A percentile compares a stretch with the other conserved stretches of the same genome.
Evolutionary conservation across 2,888 invertebrate genomes (phyloP).

Genomic region (Sussaba pulchella): DNA sequence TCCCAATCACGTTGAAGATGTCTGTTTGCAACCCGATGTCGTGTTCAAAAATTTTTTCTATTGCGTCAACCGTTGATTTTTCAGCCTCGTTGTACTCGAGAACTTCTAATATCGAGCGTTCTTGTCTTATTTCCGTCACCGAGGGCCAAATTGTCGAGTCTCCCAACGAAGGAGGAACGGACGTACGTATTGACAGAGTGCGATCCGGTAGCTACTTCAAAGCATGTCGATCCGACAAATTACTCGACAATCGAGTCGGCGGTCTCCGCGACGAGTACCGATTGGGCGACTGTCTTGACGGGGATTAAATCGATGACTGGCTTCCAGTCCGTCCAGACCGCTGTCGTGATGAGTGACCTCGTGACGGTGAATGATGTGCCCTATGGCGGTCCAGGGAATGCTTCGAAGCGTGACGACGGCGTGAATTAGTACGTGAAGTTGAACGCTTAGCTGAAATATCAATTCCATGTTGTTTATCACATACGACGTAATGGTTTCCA

Average conservation of each 20-base stretch:
- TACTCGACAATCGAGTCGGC: slow-evolving; percentile 9
- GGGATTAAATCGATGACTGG: too few relatives aligned
- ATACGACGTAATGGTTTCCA: too few relatives aligned
- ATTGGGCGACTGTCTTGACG: too few relatives aligned
- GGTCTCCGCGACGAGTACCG: slow-evolving; percentile 15
- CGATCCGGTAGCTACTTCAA: not conserved
- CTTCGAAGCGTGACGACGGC: too few relatives aligned
- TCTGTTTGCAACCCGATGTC: slow-evolving; percentile 48
- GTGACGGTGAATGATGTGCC: too few relatives aligned
- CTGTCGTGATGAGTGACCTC: too few relatives aligned
- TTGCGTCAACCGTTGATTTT: not conserved
- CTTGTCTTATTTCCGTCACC: too few relatives aligned
- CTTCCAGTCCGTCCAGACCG: slow-evolving; percentile 2
- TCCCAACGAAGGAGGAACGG: slow-evolving; percentile 10
- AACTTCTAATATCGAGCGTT: slow-evolving; percentile 28
- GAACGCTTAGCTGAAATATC: slow-evolving; percentile 26
- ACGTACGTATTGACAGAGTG: not conserved
- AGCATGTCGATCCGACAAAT: too few relatives aligned
- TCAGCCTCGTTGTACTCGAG: not conserved
- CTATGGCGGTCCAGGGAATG: too few relatives aligned
- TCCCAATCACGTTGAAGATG: slow-evolving; percentile 34
- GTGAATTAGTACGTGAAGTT: slow-evolving; percentile 10
- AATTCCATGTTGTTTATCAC: too few relatives aligned
- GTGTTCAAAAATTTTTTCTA: slow-evolving; percentile 20
- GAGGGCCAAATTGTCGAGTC: too few relatives aligned